These are phyloP conservation scores for Neogale vison DNA, from an alignment of 2,113 vertebrate genomes.

Conservation along the genomic window DNA sequence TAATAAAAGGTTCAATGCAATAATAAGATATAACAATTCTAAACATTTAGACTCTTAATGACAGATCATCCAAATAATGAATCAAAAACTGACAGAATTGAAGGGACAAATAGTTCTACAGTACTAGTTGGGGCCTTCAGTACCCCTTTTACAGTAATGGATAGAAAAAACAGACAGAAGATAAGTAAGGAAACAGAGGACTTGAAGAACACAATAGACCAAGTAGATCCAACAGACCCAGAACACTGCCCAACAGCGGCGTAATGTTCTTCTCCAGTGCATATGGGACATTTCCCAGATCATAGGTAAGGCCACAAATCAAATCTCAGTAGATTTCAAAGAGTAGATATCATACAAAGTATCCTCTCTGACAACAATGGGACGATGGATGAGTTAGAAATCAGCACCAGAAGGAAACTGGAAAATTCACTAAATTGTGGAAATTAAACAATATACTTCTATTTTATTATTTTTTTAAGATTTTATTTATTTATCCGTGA, in stretches of 20 bases:
- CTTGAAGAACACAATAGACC: background rate
- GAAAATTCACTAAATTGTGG: background rate
- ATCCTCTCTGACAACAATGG: background rate
- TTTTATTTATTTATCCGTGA: too few species aligned
- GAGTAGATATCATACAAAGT: background rate
- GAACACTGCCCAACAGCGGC: background rate
- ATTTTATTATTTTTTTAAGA: too few species aligned
- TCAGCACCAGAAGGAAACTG: background rate
- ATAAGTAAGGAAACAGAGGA: background rate
- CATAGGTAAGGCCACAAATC: background rate
- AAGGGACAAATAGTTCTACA: background rate
- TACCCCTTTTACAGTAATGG: background rate
- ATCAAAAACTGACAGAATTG: background rate
- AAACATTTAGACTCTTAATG: background rate
- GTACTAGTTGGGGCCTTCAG: background rate
- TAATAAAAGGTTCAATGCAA: background rate
- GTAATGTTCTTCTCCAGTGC: background rate
- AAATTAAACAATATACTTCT: background rate
- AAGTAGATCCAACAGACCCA: background rate
- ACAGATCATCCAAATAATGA: background rate
- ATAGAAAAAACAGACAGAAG: background rate
- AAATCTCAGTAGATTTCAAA: background rate
- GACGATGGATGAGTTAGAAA: background rate
- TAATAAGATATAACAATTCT: background rate
- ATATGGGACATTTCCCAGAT: background rate